A percentile compares a stretch with the other conserved stretches of the same genome.
These are phyloP conservation scores for Limnephilus marmoratus DNA, from an alignment of 2,888 invertebrate genomes.

Conservation along the genomic window DNA sequence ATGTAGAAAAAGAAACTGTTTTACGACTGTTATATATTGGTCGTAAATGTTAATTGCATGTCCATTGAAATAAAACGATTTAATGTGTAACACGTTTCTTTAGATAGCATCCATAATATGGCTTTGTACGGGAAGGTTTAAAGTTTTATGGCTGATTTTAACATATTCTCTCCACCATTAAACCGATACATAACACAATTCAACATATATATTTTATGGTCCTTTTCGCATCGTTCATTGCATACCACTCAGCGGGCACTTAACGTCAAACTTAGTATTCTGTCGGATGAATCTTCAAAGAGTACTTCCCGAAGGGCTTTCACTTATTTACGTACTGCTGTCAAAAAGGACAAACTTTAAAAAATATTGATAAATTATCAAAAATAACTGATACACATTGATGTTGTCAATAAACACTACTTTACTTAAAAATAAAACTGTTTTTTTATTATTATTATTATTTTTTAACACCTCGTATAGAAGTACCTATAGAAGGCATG, in stretches of 20 bases:
- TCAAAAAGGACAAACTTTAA: background rate
- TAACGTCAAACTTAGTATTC: slow-evolving; percentile 11
- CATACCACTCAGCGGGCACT: slow-evolving; percentile 19
- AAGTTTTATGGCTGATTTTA: slow-evolving; percentile 59
- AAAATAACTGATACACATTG: background rate
- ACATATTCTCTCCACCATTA: slow-evolving; percentile 49
- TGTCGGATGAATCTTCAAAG: background rate
- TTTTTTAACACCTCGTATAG: background rate
- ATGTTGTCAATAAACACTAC: background rate
- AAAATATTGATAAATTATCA: background rate
- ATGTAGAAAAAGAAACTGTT: slow-evolving; percentile 34
- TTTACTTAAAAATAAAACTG: background rate
- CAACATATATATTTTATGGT: background rate
- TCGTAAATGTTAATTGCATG: slow-evolving; percentile 57
- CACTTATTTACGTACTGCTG: background rate
- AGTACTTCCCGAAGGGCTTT: background rate
- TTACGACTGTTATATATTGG: slow-evolving; percentile 51
- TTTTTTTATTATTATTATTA: background rate
- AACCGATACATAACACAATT: slow-evolving; percentile 21
- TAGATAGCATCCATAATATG: slow-evolving; percentile 35
- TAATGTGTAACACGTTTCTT: slow-evolving; percentile 60
- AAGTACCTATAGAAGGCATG: background rate
- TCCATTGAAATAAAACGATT: slow-evolving; percentile 48
- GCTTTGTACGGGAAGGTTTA: slow-evolving; percentile 20
- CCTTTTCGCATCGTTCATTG: slow-evolving; percentile 30